A percentile compares a stretch with the other conserved stretches of the same genome.
These are phyloP conservation scores for Parapristionchus giblindavisi DNA, from an alignment of 2,888 invertebrate genomes.

Conservation along the genomic window DNA sequence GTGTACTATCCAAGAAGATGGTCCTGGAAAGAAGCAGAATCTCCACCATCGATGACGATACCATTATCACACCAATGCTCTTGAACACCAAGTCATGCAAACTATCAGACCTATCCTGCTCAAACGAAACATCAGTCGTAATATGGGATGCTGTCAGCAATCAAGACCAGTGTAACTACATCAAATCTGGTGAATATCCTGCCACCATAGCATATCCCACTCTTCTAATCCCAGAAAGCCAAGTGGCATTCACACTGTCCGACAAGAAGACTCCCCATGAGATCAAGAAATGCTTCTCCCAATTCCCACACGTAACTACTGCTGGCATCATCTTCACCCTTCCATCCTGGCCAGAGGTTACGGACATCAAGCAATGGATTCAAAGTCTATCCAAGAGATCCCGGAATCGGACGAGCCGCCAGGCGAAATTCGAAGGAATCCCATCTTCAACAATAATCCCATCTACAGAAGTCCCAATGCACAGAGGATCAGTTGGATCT, in stretches of 20 bases:
- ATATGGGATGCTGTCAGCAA: neutral
- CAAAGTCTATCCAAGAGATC: too few relatives aligned
- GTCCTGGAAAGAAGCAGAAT: neutral
- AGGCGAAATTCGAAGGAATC: too few relatives aligned
- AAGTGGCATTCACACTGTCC: neutral
- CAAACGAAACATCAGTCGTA: neutral
- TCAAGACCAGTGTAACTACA: neutral
- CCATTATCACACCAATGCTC: neutral
- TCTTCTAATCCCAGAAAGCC: neutral
- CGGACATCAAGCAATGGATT: too few relatives aligned
- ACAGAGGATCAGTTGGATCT: neutral
- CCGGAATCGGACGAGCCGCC: too few relatives aligned
- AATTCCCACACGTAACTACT: neutral
- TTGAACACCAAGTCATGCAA: neutral
- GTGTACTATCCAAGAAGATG: neutral
- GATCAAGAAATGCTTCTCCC: neutral
- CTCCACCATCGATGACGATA: neutral
- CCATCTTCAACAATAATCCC: too few relatives aligned
- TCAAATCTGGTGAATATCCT: neutral
- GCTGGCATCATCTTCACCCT: neutral
- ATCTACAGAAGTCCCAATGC: too few relatives aligned
- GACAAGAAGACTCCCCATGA: neutral
- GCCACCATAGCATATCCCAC: neutral
- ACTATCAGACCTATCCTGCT: neutral
- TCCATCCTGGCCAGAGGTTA: neutral